Evolutionary conservation across 2,113 vertebrate genomes (phyloP).

Genomic region (Morone saxatilis): DNA sequence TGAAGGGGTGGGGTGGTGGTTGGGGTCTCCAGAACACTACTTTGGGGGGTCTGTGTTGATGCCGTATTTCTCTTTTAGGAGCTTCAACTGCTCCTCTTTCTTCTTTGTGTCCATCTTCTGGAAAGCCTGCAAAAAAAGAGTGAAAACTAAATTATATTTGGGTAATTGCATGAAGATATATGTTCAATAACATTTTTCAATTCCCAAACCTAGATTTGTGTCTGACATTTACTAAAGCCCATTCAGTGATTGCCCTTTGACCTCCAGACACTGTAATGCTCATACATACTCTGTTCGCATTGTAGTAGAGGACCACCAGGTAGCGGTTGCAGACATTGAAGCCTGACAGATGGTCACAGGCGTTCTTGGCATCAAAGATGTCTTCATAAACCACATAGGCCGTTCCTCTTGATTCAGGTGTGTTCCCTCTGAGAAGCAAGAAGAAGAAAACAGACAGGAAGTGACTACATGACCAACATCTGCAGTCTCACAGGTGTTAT

Average conservation of each 20-base stretch:
- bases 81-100: slow-evolving; percentile 98
- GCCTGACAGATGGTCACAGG: slow-evolving; percentile 97
- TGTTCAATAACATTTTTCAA: not conserved
- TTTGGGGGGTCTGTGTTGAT: slow-evolving; percentile 99
- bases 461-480: not conserved
- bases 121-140: slow-evolving; percentile 89
- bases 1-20: not conserved
- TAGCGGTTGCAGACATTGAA: slow-evolving; percentile 99
- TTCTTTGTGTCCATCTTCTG: slow-evolving; percentile 99
- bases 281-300: slow-evolving; percentile 93
- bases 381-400: slow-evolving; percentile 99
- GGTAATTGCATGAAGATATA: not conserved
- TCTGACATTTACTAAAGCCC: not conserved
- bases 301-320: slow-evolving; percentile 97
- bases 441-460: not conserved
- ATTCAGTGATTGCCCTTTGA: not conserved
- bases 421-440: slow-evolving; percentile 90
- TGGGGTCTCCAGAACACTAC: slow-evolving; percentile 72
- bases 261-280: too few relatives aligned
- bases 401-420: slow-evolving; percentile 96
- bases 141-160: not conserved
- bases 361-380: slow-evolving; percentile 99
- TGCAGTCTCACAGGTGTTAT: not conserved
- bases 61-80: slow-evolving; percentile 98
- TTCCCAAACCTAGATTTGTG: not conserved